These are phyloP conservation scores for Malacosoma neustria DNA, from an alignment of 2,888 invertebrate genomes.

Conservation along the genomic window DNA sequence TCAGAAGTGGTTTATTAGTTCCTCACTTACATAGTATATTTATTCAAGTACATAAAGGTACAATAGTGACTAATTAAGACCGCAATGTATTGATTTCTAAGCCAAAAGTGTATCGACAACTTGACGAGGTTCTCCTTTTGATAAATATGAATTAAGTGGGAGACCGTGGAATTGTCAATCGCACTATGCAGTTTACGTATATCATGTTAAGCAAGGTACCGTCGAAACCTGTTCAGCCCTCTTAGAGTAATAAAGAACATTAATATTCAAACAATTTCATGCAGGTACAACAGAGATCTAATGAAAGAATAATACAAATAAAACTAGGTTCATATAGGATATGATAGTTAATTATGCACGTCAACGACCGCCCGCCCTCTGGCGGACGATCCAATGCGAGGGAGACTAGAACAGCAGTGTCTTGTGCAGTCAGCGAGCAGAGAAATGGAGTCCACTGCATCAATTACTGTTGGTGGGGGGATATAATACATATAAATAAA, in stretches of 20 bases:
- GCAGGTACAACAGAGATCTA: conserved; percentile 75
- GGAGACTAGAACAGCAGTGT: conserved; percentile 70
- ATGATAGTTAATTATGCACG: conserved; percentile 70
- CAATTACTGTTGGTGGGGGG: conserved; percentile 67
- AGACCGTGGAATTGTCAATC: conserved; percentile 51
- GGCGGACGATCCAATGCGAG: conserved; percentile 63
- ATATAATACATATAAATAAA: conserved; percentile 40
- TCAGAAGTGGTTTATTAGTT: conserved; percentile 70
- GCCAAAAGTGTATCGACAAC: conserved; percentile 47
- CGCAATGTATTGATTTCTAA: conserved; percentile 64
- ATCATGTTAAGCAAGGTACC: conserved; percentile 35
- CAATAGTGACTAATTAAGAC: conserved; percentile 71
- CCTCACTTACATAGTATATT: conserved; percentile 60
- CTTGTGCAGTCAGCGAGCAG: conserved; percentile 55
- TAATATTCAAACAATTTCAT: conserved; percentile 63
- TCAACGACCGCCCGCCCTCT: conserved; percentile 50
- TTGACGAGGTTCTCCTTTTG: conserved; percentile 32
- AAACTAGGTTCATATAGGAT: conserved; percentile 69
- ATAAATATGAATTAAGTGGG: conserved; percentile 31
- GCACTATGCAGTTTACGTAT: conserved; percentile 57
- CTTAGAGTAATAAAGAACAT: conserved; percentile 61
- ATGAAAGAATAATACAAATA: conserved; percentile 72
- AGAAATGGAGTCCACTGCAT: conserved; percentile 67
- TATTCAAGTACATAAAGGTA: conserved; percentile 71
- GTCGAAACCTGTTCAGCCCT: conserved; percentile 50